These are phyloP conservation scores for Pectinophora gossypiella DNA, from an alignment of 1,140 invertebrate species.

Conservation along the genomic window DNA sequence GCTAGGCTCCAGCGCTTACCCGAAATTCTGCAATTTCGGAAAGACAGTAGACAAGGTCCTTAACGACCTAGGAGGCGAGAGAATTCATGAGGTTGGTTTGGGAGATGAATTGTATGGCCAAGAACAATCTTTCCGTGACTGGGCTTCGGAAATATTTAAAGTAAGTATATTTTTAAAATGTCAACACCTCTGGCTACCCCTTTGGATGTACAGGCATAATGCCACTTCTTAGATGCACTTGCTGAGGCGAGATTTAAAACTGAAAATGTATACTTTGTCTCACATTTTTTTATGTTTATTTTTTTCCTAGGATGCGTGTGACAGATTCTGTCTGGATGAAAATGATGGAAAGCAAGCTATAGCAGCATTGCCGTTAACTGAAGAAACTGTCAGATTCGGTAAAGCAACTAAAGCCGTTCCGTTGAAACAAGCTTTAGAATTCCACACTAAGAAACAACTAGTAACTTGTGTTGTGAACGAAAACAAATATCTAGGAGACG, in stretches of 20 bases:
- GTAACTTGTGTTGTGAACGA: slow-evolving; percentile 77
- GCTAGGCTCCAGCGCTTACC: slow-evolving; percentile 96
- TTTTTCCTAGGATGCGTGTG: slow-evolving; percentile 86
- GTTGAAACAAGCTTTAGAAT: slow-evolving; percentile 48
- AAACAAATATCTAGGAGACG: slow-evolving; percentile 67
- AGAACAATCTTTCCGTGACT: slow-evolving; percentile 93
- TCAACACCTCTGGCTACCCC: too few species aligned
- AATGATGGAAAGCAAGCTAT: slow-evolving; percentile 90
- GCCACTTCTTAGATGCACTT: too few species aligned
- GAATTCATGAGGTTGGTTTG: slow-evolving; percentile 85
- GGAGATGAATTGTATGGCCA: slow-evolving; percentile 97
- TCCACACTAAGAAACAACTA: slow-evolving; percentile 79
- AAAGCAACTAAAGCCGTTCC: slow-evolving; percentile 29
- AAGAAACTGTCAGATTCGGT: slow-evolving; percentile 84
- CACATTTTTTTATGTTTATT: slow-evolving; percentile 1
- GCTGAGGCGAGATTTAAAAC: too few species aligned
- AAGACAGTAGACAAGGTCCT: slow-evolving; percentile 94
- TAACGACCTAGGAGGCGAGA: slow-evolving; percentile 91
- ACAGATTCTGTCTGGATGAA: slow-evolving; percentile 95
- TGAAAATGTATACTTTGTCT: too few species aligned
- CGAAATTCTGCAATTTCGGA: slow-evolving; percentile 97
- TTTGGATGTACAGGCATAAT: too few species aligned
- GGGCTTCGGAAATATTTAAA: slow-evolving; percentile 93
- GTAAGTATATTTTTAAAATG: too few species aligned
- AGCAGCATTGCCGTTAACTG: slow-evolving; percentile 83